These are phyloP conservation scores for Hippocampus mohnikei DNA, from an alignment of 2,113 vertebrate species.

Conservation along the genomic window DNA sequence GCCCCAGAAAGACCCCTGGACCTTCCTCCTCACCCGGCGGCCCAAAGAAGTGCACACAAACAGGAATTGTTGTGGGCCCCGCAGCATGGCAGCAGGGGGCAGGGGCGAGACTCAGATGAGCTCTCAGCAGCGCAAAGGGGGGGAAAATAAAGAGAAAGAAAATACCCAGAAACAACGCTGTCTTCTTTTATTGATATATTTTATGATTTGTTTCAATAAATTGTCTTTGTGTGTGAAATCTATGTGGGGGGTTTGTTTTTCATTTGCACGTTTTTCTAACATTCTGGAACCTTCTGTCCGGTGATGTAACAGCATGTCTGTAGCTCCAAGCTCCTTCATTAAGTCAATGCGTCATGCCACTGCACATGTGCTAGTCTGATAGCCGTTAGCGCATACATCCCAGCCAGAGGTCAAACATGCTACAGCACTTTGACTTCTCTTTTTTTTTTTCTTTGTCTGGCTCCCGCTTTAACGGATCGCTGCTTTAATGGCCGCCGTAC, in stretches of 20 bases:
- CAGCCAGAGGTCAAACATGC: constrained; percentile 11
- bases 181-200: background rate
- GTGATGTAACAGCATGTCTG: constrained; percentile 57
- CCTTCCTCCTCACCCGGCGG: background rate
- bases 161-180: constrained; percentile 8
- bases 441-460: constrained; percentile 14
- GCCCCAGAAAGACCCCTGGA: background rate
- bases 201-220: background rate
- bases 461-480: constrained; percentile 31
- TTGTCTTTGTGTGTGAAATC: background rate
- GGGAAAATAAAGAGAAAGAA: constrained; percentile 13
- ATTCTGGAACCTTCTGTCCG: background rate
- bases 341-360: constrained; percentile 62
- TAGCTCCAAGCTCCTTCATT: constrained; percentile 56
- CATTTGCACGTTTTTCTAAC: background rate
- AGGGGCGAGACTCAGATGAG: constrained; percentile 35
- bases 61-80: constrained; percentile 13
- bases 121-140: constrained; percentile 46
- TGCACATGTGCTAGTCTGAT: constrained; percentile 56
- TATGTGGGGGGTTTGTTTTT: background rate
- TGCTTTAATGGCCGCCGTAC: constrained; percentile 12
- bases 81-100: constrained; percentile 13
- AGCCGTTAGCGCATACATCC: constrained; percentile 45
- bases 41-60: constrained; percentile 32
- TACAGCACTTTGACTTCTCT: background rate